Conservation (phyloP, 2,113 vertebrate genomes). For the Nestor notabilis region DNA sequence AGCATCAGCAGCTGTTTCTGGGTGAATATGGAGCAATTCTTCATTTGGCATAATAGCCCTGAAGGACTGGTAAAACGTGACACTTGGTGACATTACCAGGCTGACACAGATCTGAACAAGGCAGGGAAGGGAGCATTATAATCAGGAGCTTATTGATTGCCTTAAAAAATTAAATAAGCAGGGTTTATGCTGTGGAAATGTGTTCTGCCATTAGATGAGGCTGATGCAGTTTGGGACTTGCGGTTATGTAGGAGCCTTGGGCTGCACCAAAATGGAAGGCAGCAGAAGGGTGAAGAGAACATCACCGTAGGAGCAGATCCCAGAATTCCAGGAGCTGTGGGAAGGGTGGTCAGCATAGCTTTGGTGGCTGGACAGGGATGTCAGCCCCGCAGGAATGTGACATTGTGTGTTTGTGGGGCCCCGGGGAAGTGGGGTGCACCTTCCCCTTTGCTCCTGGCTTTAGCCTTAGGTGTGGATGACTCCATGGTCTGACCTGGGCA, state of each 20-base stretch:
- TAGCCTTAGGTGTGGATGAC: rapidly evolving
- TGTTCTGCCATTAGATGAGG: background rate
- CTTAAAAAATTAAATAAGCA: background rate
- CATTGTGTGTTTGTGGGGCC: background rate
- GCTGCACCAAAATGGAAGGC: background rate
- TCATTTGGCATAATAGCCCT: slow-evolving; percentile 34
- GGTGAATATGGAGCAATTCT: background rate
- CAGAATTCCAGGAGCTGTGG: background rate
- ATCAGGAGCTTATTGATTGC: slow-evolving; percentile 16
- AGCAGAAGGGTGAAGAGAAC: background rate
- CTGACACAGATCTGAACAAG: background rate
- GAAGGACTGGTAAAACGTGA: slow-evolving; percentile 35
- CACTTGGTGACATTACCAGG: background rate
- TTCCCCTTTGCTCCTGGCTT: background rate
- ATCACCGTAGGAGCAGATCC: rapidly evolving
- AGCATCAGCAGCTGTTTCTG: slow-evolving; percentile 43
- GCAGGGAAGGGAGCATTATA: background rate
- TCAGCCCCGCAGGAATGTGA: background rate
- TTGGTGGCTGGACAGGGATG: background rate
- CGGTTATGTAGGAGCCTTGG: background rate
- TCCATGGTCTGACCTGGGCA: background rate
- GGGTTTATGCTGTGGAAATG: background rate
- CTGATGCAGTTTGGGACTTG: background rate
- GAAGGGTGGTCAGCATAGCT: background rate
- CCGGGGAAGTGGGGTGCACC: background rate